phyloP scores from a whole-genome alignment of 2,888 invertebrate species.

The Amiota communis region DNA sequence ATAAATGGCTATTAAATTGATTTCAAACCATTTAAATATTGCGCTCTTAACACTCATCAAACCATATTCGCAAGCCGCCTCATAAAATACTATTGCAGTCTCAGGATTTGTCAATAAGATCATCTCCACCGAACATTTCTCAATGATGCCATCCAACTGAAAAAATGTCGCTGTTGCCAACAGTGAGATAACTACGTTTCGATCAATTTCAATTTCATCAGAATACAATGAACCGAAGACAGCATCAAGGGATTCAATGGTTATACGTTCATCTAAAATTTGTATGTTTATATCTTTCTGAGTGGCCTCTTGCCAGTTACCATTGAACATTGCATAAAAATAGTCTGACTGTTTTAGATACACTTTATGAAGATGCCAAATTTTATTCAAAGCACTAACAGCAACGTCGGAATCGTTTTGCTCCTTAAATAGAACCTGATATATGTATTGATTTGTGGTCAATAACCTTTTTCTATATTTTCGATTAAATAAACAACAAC shows the following conservation, averaged over 20 bases:
- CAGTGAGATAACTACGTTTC: slow-evolving; percentile 79
- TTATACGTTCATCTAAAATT: slow-evolving; percentile 82
- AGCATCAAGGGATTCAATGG: slow-evolving; percentile 78
- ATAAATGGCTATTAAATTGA: slow-evolving; percentile 79
- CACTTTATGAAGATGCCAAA: slow-evolving; percentile 85
- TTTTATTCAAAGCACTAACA: slow-evolving; percentile 80
- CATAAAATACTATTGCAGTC: slow-evolving; percentile 81
- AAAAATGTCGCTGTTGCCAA: slow-evolving; percentile 84
- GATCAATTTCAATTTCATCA: slow-evolving; percentile 82
- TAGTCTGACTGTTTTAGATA: slow-evolving; percentile 87
- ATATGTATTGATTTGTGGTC: slow-evolving; percentile 85
- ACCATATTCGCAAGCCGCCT: slow-evolving; percentile 81
- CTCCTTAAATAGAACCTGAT: slow-evolving; percentile 83
- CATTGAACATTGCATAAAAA: slow-evolving; percentile 87
- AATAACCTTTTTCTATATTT: slow-evolving; percentile 79
- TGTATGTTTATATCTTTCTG: slow-evolving; percentile 80
- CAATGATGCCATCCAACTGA: slow-evolving; percentile 82
- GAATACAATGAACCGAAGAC: slow-evolving; percentile 85
- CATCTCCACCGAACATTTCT: slow-evolving; percentile 84
- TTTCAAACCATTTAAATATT: slow-evolving; percentile 81
- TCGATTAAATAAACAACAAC: too few relatives aligned
- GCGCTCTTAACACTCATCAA: slow-evolving; percentile 77
- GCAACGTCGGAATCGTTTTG: slow-evolving; percentile 84
- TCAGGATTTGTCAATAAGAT: slow-evolving; percentile 81
- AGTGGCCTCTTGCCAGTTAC: slow-evolving; percentile 83